Percentiles rank a stretch among this genome's conserved stretches.
Evolutionary conservation across 2,797 vertebrate genomes (phyloP).

Genomic region (Channallabes apus): DNA sequence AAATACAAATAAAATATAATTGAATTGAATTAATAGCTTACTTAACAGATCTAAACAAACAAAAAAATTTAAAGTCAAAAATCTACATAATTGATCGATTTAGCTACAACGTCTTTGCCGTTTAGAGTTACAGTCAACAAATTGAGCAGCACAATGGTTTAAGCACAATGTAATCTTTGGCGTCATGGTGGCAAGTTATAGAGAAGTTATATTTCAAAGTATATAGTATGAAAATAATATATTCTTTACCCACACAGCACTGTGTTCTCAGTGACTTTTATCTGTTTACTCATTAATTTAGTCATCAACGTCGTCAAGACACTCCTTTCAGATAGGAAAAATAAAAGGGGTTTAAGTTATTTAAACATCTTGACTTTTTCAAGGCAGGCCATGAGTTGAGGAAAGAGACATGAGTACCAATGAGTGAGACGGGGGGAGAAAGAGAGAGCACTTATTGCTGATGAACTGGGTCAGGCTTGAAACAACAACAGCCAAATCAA

Average conservation of each 20-base stretch:
- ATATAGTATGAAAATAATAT: background rate
- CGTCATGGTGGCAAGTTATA: background rate
- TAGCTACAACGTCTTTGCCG: background rate
- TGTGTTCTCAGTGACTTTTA: slow-evolving; percentile 16
- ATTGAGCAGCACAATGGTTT: background rate
- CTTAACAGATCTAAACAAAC: background rate
- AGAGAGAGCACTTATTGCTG: slow-evolving; percentile 58
- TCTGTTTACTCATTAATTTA: slow-evolving; percentile 34
- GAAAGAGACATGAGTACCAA: slow-evolving; percentile 31
- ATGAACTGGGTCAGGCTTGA: slow-evolving; percentile 41
- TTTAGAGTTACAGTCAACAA: background rate
- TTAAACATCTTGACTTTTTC: slow-evolving; percentile 52
- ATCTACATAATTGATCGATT: background rate
- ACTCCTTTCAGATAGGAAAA: slow-evolving; percentile 1
- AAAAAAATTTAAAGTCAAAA: background rate
- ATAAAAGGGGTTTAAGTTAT: slow-evolving; percentile 17
- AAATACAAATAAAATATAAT: too few relatives aligned
- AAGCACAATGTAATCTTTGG: background rate
- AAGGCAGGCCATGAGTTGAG: slow-evolving; percentile 23
- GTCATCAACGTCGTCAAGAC: slow-evolving; percentile 8
- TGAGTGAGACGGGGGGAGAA: slow-evolving; percentile 19
- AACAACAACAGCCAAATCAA: slow-evolving; percentile 56
- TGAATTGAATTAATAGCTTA: background rate
- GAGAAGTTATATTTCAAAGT: background rate
- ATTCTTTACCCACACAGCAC: background rate